Evolutionary conservation across 1,140 invertebrate species (phyloP).

Genomic region (Argopecten irradians): DNA sequence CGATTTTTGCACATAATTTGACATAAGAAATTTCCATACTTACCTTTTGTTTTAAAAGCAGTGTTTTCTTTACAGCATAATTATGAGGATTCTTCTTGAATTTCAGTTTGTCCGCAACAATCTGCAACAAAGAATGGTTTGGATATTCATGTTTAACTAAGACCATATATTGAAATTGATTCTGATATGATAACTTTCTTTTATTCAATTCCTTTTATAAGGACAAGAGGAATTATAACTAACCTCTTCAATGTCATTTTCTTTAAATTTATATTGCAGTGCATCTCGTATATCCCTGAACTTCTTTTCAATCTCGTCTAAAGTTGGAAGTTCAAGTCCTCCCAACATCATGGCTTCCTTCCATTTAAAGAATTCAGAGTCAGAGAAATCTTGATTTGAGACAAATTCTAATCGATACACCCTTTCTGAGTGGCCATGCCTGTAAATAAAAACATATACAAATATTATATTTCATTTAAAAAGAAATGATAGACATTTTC

Average conservation of each 20-base stretch:
- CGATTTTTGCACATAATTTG: too few relatives aligned
- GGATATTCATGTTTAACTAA: too few relatives aligned
- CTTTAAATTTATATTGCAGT: slow-evolving; percentile 82
- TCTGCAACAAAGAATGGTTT: slow-evolving; percentile 81
- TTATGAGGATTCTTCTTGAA: slow-evolving; percentile 96
- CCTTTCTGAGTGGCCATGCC: slow-evolving; percentile 92
- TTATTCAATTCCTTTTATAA: too few relatives aligned
- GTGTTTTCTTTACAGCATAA: slow-evolving; percentile 97
- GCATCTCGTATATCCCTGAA: slow-evolving; percentile 92
- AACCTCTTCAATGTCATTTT: slow-evolving; percentile 86
- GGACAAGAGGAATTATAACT: too few relatives aligned
- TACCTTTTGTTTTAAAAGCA: slow-evolving; percentile 93
- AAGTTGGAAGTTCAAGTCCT: slow-evolving; percentile 87
- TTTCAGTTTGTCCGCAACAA: slow-evolving; percentile 93
- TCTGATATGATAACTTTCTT: too few relatives aligned
- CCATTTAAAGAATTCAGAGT: slow-evolving; percentile 96
- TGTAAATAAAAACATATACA: slow-evolving; percentile 69
- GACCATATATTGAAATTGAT: too few relatives aligned
- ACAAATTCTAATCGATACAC: slow-evolving; percentile 97
- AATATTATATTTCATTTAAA: too few relatives aligned
- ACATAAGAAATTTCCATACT: too few relatives aligned
- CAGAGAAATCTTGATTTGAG: slow-evolving; percentile 97
- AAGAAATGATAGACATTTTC: too few relatives aligned
- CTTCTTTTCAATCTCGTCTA: slow-evolving; percentile 91
- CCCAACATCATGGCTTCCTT: slow-evolving; percentile 87